Base-by-base conservation (phyloP, 2,797 vertebrate genomes). In the Trichosurus vulpecula region DNA sequence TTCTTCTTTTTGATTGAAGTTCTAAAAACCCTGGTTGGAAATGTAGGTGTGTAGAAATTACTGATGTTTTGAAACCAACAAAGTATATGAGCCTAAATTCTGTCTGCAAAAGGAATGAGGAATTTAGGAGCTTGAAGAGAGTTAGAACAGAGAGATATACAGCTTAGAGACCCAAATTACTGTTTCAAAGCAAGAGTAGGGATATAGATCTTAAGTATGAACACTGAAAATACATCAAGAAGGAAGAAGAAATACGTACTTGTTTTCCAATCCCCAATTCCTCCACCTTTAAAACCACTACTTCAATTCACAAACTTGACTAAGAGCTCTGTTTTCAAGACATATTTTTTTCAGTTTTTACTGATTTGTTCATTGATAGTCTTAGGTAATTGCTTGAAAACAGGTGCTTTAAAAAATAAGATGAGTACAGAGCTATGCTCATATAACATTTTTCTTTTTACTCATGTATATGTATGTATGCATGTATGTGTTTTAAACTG, bases 141-240 rank as follows among this genome's bases (percentile, higher is more conserved):
- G 97, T 91, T 97, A 98, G 97, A 87, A 51, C 57, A 52, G 47
- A 95, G 91, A 94, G 90, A 9, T 89, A 97, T 54, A 97, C 96
- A 98, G 95, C 56, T 94, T 52, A 74, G 41, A 97, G 4, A 94
- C 47, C 12, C 54, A 13, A 96, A 96, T 91, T 55, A 12, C 9
- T 92, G 92, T 96, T 97, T 97, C 91, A 96, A 91, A 96, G 29
- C 3, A 96, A 96, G 94, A 52, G 95, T 97, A 96, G 0, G 27
- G 47, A 56, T 91, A 5, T 91, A 41, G 91, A 90, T 95, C 92
- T 97, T 95, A 94, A 98, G 97, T 97, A 96, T 57, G 12, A 94
- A 90, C 19, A 90, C 16, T 93, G 51, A 56, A 91, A 96, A 97
- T 95, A 90, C 58, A 96, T 90, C 4, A 51, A 27, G 81, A 92